These are phyloP conservation scores for Hirundichthys speculiger DNA, from an alignment of 2,113 vertebrate species.

Conservation along the genomic window DNA sequence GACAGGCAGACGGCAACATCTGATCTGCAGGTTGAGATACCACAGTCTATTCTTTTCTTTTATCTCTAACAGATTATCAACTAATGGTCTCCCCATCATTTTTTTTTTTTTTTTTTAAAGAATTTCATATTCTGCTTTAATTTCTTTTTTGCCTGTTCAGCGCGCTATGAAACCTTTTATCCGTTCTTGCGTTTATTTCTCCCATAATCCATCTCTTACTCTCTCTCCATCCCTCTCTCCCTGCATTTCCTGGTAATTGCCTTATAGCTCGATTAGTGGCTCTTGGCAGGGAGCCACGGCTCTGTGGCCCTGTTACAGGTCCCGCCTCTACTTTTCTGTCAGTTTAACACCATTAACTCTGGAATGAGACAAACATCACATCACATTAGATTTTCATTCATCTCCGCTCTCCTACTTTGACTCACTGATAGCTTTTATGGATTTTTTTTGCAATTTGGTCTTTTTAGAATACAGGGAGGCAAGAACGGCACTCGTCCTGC, in stretches of 20 bases:
- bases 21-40: slow-evolving; percentile 39
- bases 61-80: slow-evolving; percentile 47
- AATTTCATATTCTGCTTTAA: slow-evolving; percentile 26
- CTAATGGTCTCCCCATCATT: slow-evolving; percentile 56
- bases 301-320: slow-evolving; percentile 57
- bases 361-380: slow-evolving; percentile 52
- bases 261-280: slow-evolving; percentile 70
- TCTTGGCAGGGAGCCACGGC: slow-evolving; percentile 60
- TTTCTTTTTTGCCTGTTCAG: slow-evolving; percentile 21
- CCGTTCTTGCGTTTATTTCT: slow-evolving; percentile 29
- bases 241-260: slow-evolving; percentile 73
- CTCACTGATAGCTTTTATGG: slow-evolving; percentile 28
- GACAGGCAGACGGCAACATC: slow-evolving; percentile 15
- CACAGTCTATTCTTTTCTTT: slow-evolving; percentile 14
- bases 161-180: slow-evolving; percentile 30
- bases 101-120: slow-evolving; percentile 44
- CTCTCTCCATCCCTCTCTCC: slow-evolving; percentile 15
- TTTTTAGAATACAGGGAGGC: background rate
- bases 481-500: background rate
- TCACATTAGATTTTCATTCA: slow-evolving; percentile 54
- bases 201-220: slow-evolving; percentile 41
- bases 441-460: slow-evolving; percentile 12
- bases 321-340: slow-evolving; percentile 37
- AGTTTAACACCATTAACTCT: slow-evolving; percentile 72
- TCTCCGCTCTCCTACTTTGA: slow-evolving; percentile 22